Conservation (phyloP, 1,140 invertebrate species). For the Drosophila athabasca region DNA sequence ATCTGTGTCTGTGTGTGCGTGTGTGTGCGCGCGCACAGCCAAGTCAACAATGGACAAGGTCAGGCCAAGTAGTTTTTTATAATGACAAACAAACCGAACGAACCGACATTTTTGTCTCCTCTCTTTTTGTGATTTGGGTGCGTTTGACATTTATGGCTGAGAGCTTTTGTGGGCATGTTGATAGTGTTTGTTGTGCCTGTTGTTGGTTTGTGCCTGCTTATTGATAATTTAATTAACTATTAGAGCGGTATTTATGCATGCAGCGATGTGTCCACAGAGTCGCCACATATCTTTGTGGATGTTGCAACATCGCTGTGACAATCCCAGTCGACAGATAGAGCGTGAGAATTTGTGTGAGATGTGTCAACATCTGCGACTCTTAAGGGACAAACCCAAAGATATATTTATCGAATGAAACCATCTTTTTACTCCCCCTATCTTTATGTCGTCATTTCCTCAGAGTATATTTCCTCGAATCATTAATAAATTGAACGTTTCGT, state of each 20-base stretch:
- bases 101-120: constrained; percentile 45
- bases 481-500: not conserved
- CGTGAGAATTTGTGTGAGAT: constrained; percentile 28
- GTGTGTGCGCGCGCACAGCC: constrained; percentile 41
- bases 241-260: constrained; percentile 60
- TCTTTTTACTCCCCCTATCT: not conserved
- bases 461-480: constrained; percentile 21
- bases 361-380: constrained; percentile 21
- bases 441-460: constrained; percentile 27
- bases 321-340: not conserved
- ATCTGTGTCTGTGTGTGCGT: constrained; percentile 11
- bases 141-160: constrained; percentile 68
- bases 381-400: not conserved
- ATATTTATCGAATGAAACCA: not conserved
- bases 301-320: constrained; percentile 20
- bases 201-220: constrained; percentile 34
- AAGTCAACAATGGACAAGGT: constrained; percentile 79
- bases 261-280: constrained; percentile 27
- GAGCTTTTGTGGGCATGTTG: constrained; percentile 49
- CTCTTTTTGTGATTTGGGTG: constrained; percentile 39
- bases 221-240: constrained; percentile 79
- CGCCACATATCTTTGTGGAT: constrained; percentile 12
- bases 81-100: constrained; percentile 63
- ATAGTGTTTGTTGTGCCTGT: constrained; percentile 26
- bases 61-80: constrained; percentile 76